Percentiles rank a stretch among this genome's conserved stretches.
phyloP scores from a whole-genome alignment of 2,113 vertebrate genomes.

The Pseudopipra pipra region DNA sequence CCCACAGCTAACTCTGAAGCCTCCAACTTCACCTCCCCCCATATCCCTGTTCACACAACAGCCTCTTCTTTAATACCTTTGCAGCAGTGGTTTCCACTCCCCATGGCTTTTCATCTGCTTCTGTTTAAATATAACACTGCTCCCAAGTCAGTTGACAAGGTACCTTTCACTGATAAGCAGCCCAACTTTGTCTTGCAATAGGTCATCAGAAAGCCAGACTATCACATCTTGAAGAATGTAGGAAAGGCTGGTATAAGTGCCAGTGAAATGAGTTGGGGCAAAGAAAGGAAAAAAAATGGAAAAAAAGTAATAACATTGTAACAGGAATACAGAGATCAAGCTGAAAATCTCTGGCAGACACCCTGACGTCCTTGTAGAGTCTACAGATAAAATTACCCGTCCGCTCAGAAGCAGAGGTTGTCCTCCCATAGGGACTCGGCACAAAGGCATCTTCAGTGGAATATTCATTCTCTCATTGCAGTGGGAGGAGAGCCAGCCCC shows the following conservation, averaged over 20 bases:
- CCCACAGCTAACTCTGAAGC: conserved; percentile 42
- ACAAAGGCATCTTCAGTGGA: neutral
- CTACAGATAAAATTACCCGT: neutral
- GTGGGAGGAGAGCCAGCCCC: neutral
- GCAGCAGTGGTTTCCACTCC: conserved; percentile 14
- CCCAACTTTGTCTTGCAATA: neutral
- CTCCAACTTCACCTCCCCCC: conserved; percentile 14
- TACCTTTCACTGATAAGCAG: conserved; percentile 61
- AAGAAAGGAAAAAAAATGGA: neutral
- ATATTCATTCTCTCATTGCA: neutral
- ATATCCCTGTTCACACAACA: neutral
- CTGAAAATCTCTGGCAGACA: neutral
- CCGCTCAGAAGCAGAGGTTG: neutral
- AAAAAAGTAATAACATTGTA: conserved; percentile 13
- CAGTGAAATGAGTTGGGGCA: conserved; percentile 8
- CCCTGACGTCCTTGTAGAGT: neutral
- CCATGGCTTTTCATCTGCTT: conserved; percentile 19
- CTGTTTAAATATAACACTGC: conserved; percentile 25
- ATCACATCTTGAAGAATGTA: conserved; percentile 25
- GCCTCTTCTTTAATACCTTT: conserved; percentile 41
- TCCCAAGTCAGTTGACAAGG: neutral
- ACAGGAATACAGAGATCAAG: neutral
- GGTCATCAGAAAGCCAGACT: conserved; percentile 38
- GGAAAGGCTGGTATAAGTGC: conserved; percentile 10
- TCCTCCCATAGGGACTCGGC: neutral